Percentiles rank a stretch among this genome's conserved stretches.
Evolutionary conservation across 2,797 vertebrate species (phyloP).

Genomic region (Semaprochilodus insignis): DNA sequence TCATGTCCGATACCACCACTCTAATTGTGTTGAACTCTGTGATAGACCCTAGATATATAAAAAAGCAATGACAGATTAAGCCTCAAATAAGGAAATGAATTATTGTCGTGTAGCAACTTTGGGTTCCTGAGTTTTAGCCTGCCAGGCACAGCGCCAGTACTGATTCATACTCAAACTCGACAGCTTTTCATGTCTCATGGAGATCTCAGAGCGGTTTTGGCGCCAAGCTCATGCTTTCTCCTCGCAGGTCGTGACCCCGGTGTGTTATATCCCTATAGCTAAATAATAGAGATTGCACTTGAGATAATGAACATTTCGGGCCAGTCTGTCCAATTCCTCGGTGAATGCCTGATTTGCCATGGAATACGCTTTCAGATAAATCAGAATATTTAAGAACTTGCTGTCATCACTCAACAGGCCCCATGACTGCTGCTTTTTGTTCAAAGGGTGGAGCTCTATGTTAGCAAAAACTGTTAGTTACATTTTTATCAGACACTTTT

Average conservation of each 20-base stretch:
- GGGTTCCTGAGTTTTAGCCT: constrained; percentile 10
- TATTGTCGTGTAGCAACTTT: constrained; percentile 29
- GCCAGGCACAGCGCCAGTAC: not conserved
- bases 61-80: constrained; percentile 38
- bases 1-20: constrained; percentile 21
- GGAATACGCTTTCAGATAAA: not conserved
- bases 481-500: not conserved
- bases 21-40: constrained; percentile 8
- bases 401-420: not conserved
- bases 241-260: not conserved
- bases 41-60: constrained; percentile 26
- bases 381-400: not conserved
- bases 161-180: constrained; percentile 9
- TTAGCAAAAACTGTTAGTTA: not conserved
- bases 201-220: constrained; percentile 3
- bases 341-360: not conserved
- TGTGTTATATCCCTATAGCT: constrained; percentile 10
- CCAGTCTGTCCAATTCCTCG: not conserved
- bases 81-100: constrained; percentile 36
- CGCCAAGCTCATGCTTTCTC: not conserved
- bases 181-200: constrained; percentile 2
- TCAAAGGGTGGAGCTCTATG: not conserved
- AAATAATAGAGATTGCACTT: constrained; percentile 2
- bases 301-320: constrained; percentile 9
- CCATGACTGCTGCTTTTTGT: not conserved